These are phyloP conservation scores for Rhinophrynus dorsalis DNA, from an alignment of 2,797 vertebrate genomes.

Conservation along the genomic window DNA sequence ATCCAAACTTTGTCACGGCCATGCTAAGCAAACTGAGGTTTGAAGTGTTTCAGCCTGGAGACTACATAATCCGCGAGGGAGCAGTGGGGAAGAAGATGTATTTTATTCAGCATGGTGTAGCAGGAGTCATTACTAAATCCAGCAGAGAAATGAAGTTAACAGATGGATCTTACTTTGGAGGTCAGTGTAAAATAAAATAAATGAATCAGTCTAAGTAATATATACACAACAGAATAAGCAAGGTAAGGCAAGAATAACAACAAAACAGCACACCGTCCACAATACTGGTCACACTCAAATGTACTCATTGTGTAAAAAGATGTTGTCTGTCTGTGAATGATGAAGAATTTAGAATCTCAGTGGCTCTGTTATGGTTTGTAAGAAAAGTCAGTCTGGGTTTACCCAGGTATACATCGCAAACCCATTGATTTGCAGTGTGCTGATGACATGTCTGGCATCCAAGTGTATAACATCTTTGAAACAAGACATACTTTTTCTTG, in stretches of 20 bases:
- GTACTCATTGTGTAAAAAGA: too few species aligned
- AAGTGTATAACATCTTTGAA: too few species aligned
- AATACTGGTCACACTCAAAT: too few species aligned
- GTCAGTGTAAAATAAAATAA: conserved; percentile 66
- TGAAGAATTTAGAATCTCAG: too few species aligned
- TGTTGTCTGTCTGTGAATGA: too few species aligned
- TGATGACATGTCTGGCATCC: too few species aligned
- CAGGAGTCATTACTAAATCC: conserved; percentile 95
- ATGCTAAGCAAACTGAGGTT: conserved; percentile 97
- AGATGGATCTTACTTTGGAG: conserved; percentile 97
- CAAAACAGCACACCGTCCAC: too few species aligned
- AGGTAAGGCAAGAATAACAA: conserved; percentile 3
- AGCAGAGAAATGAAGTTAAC: conserved; percentile 97
- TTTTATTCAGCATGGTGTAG: conserved; percentile 96
- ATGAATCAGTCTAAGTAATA: neutral
- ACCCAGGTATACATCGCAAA: too few species aligned
- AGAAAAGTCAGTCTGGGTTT: too few species aligned
- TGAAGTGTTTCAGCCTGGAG: conserved; percentile 95
- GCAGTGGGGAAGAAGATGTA: conserved; percentile 99
- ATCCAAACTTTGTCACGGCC: conserved; percentile 96
- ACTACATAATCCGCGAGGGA: conserved; percentile 96
- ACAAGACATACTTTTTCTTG: too few species aligned
- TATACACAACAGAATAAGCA: neutral
- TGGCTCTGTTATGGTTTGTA: too few species aligned
- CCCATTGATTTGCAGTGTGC: too few species aligned